Percentiles rank a stretch among this genome's conserved stretches.
phyloP scores from a whole-genome alignment of 2,113 vertebrate genomes.

The Antechinus stuartii region DNA sequence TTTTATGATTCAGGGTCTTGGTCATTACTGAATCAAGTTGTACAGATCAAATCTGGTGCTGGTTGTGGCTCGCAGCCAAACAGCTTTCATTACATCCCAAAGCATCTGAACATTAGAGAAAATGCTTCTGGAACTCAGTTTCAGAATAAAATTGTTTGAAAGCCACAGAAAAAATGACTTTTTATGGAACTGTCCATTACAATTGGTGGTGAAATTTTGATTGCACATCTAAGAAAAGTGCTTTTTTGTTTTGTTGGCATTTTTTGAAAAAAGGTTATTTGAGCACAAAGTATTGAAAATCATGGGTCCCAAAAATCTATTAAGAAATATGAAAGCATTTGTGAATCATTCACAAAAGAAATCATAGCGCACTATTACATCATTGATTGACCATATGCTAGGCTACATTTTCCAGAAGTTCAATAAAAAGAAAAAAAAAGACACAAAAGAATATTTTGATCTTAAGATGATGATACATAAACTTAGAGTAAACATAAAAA shows the following conservation, averaged over 20 bases:
- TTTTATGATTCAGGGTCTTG: conserved; percentile 25
- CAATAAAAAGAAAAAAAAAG: conserved; percentile 26
- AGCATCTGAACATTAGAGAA: conserved; percentile 56
- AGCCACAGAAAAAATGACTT: background rate
- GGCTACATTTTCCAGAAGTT: conserved; percentile 5
- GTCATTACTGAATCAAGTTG: conserved; percentile 56
- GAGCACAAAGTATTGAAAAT: conserved; percentile 45
- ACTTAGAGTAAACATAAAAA: conserved; percentile 36
- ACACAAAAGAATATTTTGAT: conserved; percentile 55
- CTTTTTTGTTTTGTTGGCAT: background rate
- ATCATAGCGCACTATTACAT: background rate
- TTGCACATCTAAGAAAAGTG: conserved; percentile 23
- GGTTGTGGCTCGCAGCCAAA: conserved; percentile 22
- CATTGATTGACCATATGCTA: background rate
- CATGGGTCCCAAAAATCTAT: conserved; percentile 38
- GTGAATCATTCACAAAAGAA: conserved; percentile 26
- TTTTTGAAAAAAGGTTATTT: background rate
- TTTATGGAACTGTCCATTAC: background rate
- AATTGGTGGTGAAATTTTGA: background rate
- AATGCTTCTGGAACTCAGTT: conserved; percentile 31
- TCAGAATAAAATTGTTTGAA: background rate
- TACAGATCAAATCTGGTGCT: background rate
- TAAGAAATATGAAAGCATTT: conserved; percentile 41
- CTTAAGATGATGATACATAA: conserved; percentile 40
- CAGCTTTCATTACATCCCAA: conserved; percentile 54